Evolutionary conservation across 2,888 invertebrate genomes (phyloP).

Genomic region (Alviniconcha strummeri): DNA sequence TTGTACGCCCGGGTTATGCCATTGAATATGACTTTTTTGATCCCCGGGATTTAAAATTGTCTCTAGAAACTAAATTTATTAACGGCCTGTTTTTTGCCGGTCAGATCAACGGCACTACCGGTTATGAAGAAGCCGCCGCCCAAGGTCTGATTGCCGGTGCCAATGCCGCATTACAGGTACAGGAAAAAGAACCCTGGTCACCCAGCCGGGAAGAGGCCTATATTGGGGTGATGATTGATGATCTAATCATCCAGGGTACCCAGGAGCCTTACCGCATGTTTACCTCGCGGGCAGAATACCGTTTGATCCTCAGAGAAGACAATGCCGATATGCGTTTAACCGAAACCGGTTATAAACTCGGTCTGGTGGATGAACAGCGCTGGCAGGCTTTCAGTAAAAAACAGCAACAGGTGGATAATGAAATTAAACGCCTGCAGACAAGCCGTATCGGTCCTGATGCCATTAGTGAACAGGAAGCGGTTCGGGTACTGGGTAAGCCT

Average conservation of each 20-base stretch:
- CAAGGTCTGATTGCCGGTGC: slow-evolving; percentile 74
- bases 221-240: slow-evolving; percentile 21
- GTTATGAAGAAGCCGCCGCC: slow-evolving; percentile 92
- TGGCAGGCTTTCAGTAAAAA: no score
- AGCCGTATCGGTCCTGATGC: no score
- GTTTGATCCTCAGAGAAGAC: no score
- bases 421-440: no score
- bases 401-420: no score
- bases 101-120: slow-evolving; percentile 85
- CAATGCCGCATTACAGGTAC: background rate
- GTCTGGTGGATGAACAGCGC: no score
- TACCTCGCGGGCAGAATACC: no score
- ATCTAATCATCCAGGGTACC: background rate
- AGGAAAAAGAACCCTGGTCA: background rate
- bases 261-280: slow-evolving; percentile 5
- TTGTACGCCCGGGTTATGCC: slow-evolving; percentile 78
- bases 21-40: slow-evolving; percentile 91
- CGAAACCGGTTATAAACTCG: no score
- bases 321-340: no score
- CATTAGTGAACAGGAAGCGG: no score
- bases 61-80: slow-evolving; percentile 84
- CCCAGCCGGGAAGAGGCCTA: background rate
- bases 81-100: slow-evolving; percentile 86
- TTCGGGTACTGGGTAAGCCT: no score
- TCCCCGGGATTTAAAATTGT: slow-evolving; percentile 83